Evolutionary conservation across 2,888 invertebrate genomes (phyloP), one percentile per base, ranked within the genome.

Genomic region (Acleris cristana): DNA sequence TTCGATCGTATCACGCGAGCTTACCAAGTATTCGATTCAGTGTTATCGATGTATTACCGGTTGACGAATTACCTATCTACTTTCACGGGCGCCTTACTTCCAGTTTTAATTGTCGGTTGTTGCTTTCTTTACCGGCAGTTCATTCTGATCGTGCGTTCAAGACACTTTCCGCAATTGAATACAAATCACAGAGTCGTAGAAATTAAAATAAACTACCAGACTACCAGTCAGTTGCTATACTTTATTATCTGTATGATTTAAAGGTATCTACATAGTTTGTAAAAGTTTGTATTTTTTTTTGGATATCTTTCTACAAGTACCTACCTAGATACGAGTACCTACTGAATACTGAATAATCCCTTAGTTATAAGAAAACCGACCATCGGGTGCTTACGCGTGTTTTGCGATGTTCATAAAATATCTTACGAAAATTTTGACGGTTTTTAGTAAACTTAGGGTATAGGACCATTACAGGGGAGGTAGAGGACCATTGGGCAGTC

Each of bases 41-140:
- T 61, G 53, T 56, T 48, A 58, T 67, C 67, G 49, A 49, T 65
- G 70, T 59, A 58, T 71, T 69, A 67, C 70, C 67, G 67, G 76
- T 79, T 80, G 79, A 78, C 77, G 77, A 79, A 76, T 67, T 67
- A 76, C 71, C 63, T 75, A 76, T 76, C 72, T 74, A 82, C 83
- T 84, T 84, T 83, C 82, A 78, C 79, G 72, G 71, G 73, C 73
- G 71, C 73, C 61, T 73, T 70, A 69, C 72, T 69, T 73, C 74
- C 73, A 74, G 73, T 76, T 79, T 78, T 77, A 77, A 77, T 74
- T 76, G 72, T 59, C 61, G 44, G 70, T 64, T 53, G 21, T 72
- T 71, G 69, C 76, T 81, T 80, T 79, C 79, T 72, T 80, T 78
- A 72, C 71, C 75, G 73, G 72, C 69, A 75, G 66, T 64, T 59